These are phyloP conservation scores for Plebejus anna DNA, from an alignment of 2,888 invertebrate species.

Conservation along the genomic window DNA sequence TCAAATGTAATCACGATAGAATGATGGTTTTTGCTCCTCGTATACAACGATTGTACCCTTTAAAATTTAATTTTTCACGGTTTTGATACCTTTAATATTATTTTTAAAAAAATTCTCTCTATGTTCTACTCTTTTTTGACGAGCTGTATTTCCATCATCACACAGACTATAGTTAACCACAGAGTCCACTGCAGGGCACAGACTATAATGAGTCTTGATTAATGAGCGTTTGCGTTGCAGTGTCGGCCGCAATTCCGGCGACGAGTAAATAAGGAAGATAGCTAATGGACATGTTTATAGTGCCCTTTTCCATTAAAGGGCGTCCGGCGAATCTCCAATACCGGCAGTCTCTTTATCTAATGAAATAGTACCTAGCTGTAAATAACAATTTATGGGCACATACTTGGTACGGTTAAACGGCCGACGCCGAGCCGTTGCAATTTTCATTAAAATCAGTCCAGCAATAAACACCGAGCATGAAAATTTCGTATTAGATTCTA, in stretches of 20 bases:
- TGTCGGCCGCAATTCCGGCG: neutral
- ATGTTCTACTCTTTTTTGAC: no score
- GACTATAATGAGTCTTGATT: conserved; percentile 1
- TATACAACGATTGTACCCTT: no score
- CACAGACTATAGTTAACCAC: no score
- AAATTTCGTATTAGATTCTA: no score
- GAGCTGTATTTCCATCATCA: neutral
- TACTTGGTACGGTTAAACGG: neutral
- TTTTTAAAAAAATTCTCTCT: no score
- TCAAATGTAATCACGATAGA: no score
- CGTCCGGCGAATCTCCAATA: conserved; percentile 8
- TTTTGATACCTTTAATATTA: no score
- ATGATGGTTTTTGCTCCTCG: no score
- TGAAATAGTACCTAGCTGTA: conserved; percentile 46
- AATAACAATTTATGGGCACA: conserved; percentile 8
- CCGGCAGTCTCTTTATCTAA: conserved; percentile 29
- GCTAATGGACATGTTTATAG: conserved; percentile 3
- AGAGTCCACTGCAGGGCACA: neutral
- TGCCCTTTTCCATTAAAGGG: conserved; percentile 17
- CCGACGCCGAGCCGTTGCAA: neutral
- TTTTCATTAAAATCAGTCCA: no score
- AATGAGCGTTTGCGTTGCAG: neutral
- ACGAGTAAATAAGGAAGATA: conserved; percentile 11
- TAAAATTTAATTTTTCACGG: no score
- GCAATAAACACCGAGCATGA: no score